These are phyloP conservation scores for Gambusia yucatana DNA, from an alignment of 2,797 vertebrate species.

Conservation along the genomic window DNA sequence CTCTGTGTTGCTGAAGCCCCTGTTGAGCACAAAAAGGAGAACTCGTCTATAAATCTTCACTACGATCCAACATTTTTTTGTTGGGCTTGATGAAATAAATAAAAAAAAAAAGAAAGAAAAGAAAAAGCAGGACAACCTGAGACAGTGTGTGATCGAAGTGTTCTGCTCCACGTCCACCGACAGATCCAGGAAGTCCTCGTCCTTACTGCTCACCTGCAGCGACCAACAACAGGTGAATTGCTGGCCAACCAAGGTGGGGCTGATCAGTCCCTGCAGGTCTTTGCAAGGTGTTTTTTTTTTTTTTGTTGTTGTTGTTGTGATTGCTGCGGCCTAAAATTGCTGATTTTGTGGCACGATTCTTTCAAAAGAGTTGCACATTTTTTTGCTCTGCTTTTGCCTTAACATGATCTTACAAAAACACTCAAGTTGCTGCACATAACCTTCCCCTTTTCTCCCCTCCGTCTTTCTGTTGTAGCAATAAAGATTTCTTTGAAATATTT, in stretches of 20 bases:
- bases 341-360: no score
- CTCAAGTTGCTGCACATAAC: no score
- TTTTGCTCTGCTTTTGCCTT: no score
- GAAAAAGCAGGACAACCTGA: constrained; percentile 75
- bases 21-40: constrained; percentile 53
- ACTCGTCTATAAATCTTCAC: not conserved
- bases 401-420: no score
- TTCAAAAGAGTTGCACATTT: no score
- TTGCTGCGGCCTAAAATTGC: no score
- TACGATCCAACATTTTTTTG: not conserved
- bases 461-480: no score
- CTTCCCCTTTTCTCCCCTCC: no score
- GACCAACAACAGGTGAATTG: not conserved
- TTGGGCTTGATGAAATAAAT: not conserved
- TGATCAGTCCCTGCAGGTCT: no score
- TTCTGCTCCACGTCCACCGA: constrained; percentile 95
- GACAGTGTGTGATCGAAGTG: constrained; percentile 93
- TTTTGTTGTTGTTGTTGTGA: no score
- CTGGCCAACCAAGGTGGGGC: not conserved
- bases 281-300: no score
- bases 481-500: no score
- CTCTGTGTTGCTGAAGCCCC: constrained; percentile 94
- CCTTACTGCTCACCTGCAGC: constrained; percentile 91
- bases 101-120: not conserved
- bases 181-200: constrained; percentile 92